phyloP scores from a whole-genome alignment of 1,140 invertebrate genomes.

The Zaprionus capensis region DNA sequence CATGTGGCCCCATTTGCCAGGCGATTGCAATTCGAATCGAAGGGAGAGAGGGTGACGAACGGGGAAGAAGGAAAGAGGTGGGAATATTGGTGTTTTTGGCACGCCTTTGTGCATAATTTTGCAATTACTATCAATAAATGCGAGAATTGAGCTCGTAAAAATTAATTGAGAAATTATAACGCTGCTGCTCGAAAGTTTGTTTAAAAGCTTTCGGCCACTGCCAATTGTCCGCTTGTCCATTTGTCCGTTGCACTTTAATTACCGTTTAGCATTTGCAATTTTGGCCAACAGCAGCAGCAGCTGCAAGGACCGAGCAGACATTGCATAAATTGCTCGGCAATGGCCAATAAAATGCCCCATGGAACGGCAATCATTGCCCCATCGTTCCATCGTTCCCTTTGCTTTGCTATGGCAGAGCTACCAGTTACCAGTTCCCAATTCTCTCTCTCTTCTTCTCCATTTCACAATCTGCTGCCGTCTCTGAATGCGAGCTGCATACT shows the following conservation, averaged over 20 bases:
- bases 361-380: conserved; percentile 58
- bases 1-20: conserved; percentile 47
- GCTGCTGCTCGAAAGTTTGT: conserved; percentile 53
- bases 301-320: conserved; percentile 52
- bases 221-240: not conserved
- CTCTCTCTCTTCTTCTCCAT: not conserved
- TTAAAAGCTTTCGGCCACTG: not conserved
- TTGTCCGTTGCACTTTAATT: conserved; percentile 59
- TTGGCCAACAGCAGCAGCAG: conserved; percentile 50
- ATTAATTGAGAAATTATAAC: conserved; percentile 77
- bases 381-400: not conserved
- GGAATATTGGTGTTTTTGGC: conserved; percentile 25
- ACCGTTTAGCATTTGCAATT: conserved; percentile 68
- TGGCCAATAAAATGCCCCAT: conserved; percentile 71
- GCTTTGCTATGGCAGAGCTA: conserved; percentile 31
- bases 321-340: conserved; percentile 72
- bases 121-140: conserved; percentile 74
- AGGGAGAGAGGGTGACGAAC: not conserved
- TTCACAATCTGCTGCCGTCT: conserved; percentile 3
- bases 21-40: conserved; percentile 9
- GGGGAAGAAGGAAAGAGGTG: not conserved
- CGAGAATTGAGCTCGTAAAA: conserved; percentile 38
- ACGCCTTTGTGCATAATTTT: conserved; percentile 77
- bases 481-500: conserved; percentile 24
- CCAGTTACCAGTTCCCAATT: not conserved